Evolutionary conservation across 2,113 vertebrate species (phyloP).

Genomic region (Parotia lawesii): DNA sequence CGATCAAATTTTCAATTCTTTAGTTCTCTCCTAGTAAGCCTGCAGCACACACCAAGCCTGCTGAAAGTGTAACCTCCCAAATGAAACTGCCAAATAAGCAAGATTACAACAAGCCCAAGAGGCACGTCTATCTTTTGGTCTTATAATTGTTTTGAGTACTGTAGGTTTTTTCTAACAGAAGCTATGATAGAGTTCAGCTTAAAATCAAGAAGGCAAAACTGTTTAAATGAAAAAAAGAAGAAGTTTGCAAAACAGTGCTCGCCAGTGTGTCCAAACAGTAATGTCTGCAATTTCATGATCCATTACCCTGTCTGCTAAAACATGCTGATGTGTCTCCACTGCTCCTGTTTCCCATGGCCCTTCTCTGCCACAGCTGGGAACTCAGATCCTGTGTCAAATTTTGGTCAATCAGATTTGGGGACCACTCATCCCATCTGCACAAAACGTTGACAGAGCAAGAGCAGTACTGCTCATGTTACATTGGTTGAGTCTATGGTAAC

Average conservation of each 20-base stretch:
- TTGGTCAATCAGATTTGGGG: not conserved
- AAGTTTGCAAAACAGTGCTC: conserved; percentile 55
- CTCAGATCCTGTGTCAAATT: not conserved
- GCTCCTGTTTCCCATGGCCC: not conserved
- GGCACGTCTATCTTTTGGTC: conserved; percentile 20
- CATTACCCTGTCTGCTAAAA: conserved; percentile 61
- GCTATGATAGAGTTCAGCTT: not conserved
- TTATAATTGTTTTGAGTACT: conserved; percentile 19
- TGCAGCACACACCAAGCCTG: not conserved
- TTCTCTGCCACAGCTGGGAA: not conserved
- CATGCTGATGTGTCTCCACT: not conserved
- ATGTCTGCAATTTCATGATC: conserved; percentile 67
- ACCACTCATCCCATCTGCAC: not conserved
- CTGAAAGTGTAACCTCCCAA: conserved; percentile 9
- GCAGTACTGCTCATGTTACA: accelerated
- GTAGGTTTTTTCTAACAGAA: not conserved
- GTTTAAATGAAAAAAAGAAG: conserved; percentile 37
- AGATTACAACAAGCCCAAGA: conserved; percentile 6
- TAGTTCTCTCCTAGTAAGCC: not conserved
- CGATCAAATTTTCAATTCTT: not conserved
- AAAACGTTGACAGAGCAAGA: not conserved
- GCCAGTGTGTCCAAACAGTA: conserved; percentile 11
- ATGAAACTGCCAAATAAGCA: conserved; percentile 47
- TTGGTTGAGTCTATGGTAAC: not conserved
- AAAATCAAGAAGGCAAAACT: conserved; percentile 29